phyloP scores from a whole-genome alignment of 2,113 vertebrate genomes.

The Corydoras sp. region DNA sequence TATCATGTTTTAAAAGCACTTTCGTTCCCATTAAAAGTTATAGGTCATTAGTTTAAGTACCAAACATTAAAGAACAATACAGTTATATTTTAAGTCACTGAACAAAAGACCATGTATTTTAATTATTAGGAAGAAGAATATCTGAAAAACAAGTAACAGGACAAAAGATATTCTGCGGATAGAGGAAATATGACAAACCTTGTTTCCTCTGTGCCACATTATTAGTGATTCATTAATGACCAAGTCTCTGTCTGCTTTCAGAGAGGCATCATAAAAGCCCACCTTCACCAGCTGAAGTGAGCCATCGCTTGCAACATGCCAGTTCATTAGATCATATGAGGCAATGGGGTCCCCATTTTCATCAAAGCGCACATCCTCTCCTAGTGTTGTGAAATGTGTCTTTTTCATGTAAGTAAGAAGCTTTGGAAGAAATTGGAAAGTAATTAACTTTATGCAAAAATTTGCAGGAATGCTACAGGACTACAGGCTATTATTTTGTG shows the following conservation, averaged over 20 bases:
- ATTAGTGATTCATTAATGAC: conserved; percentile 56
- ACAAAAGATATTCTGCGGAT: conserved; percentile 41
- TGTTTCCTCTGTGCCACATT: conserved; percentile 55
- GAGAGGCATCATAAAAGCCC: conserved; percentile 61
- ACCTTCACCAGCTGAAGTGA: conserved; percentile 56
- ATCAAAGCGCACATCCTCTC: conserved; percentile 61
- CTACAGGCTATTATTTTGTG: too few relatives aligned
- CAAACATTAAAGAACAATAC: not conserved
- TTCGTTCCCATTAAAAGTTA: too few relatives aligned
- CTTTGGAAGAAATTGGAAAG: conserved; percentile 38
- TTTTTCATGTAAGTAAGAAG: conserved; percentile 60
- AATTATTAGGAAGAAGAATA: conserved; percentile 42
- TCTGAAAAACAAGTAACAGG: conserved; percentile 44
- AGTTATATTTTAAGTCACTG: conserved; percentile 14
- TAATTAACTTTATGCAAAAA: too few relatives aligned
- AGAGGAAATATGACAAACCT: conserved; percentile 55
- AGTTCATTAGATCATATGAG: conserved; percentile 67
- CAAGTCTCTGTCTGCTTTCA: conserved; percentile 44
- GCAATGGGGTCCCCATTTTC: conserved; percentile 64
- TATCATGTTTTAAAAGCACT: too few relatives aligned
- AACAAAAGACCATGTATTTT: conserved; percentile 21
- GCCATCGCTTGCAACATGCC: conserved; percentile 55
- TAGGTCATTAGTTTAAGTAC: too few relatives aligned
- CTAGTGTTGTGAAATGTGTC: conserved; percentile 53
- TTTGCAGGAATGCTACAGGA: too few relatives aligned